These are phyloP conservation scores for Apistogramma diplotaenia DNA, from an alignment of 2,113 vertebrate genomes.

Conservation along the genomic window DNA sequence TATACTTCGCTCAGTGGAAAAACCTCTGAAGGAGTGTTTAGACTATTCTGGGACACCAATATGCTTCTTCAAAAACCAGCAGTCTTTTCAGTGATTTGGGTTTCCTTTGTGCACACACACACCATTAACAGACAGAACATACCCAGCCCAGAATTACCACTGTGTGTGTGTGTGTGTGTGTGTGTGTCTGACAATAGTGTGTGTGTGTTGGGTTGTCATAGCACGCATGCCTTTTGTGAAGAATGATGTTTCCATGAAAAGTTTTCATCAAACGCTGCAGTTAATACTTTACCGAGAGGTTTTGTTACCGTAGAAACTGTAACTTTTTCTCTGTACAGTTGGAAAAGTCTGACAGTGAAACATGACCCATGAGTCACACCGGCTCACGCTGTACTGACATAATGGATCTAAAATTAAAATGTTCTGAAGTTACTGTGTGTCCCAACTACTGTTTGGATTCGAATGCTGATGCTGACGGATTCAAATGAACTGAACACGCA, in stretches of 20 bases:
- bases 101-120: not conserved
- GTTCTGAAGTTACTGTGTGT: not conserved
- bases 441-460: not conserved
- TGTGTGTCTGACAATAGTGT: not conserved
- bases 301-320: not conserved
- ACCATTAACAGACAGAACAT: not conserved
- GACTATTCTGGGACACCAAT: conserved; percentile 1
- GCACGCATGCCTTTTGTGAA: no score
- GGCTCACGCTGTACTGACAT: not conserved
- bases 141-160: not conserved
- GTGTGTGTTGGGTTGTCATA: not conserved
- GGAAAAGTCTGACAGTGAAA: not conserved
- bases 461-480: not conserved
- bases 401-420: not conserved
- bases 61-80: conserved; percentile 2
- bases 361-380: not conserved
- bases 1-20: conserved; percentile 19
- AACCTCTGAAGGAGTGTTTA: conserved; percentile 17
- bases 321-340: not conserved
- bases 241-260: no score
- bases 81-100: not conserved
- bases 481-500: not conserved
- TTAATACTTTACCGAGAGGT: not conserved
- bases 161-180: not conserved
- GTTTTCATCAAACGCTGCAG: not conserved